Evolutionary conservation across 2,797 vertebrate genomes (phyloP), one percentile per base, ranked within the genome.

Genomic region (Hydrolagus colliei): DNA sequence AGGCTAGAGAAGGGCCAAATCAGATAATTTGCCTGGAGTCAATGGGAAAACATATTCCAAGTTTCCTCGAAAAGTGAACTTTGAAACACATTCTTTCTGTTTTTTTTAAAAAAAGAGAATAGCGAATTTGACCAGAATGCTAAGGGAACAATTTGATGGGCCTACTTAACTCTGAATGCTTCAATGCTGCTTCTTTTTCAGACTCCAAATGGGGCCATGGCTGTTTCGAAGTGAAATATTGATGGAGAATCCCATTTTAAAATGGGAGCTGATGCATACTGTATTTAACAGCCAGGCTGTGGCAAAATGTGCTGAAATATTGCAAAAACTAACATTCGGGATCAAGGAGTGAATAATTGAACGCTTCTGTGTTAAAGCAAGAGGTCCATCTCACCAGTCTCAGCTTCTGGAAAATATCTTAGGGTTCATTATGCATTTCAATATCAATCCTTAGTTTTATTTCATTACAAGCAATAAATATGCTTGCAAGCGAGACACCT

Each of bases 1-100:
- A 89, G 96, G 95, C 96, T 93, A 92, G 92, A 93, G 95, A 94
- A 95, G 96, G 95, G 91, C 93, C 93, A 96, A 95, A 94, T 96
- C 94, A 94, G 95, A 96, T 96, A 95, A 96, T 94, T 95, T 96
- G 32, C 41, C 79, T 93, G 93, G 91, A 93, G 10, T 12, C 94
- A 93, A 94, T 92, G 89, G 89, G 91, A 93, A 94, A 95, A 93
- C 93, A 88, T 95, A 95, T 95, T 97, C 95, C 93, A 91, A 91
- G 92, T 92, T 92, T 92, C 92, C 92, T 90, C 90, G 93, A 90
- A 90, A 93, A 41, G 67, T 62, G 35, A 11, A n/a, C 52, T 65
- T n/a, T 85, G n/a, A 72, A 85, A 85, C 16, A 52, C 71, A 72
- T 59, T 72, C 72, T 85, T 59, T 32, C 63, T 35, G n/a, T n/a